These are phyloP conservation scores for Pristionchus fissidentatus DNA, from an alignment of 2,888 invertebrate species.

Conservation along the genomic window DNA sequence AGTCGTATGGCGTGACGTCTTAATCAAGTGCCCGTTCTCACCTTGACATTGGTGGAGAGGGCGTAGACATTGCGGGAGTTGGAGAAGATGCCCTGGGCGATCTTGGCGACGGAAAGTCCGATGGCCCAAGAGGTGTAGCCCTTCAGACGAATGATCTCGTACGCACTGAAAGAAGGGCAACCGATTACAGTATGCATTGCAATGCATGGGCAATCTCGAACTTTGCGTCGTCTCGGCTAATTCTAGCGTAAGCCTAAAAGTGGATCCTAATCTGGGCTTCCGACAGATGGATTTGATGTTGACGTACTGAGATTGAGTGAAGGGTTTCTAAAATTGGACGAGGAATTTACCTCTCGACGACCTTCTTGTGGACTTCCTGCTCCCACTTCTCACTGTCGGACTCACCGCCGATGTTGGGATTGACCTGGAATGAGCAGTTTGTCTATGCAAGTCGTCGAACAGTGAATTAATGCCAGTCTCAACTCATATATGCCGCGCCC, in stretches of 20 bases:
- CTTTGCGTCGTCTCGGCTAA: background rate
- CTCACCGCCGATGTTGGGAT: slow-evolving; percentile 84
- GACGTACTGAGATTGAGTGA: too few relatives aligned
- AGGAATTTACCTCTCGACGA: slow-evolving; percentile 82
- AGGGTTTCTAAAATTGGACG: background rate
- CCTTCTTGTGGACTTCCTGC: slow-evolving; percentile 85
- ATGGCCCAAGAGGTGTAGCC: slow-evolving; percentile 79
- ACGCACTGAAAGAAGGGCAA: slow-evolving; percentile 80
- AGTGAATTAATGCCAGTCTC: background rate
- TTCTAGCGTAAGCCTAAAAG: background rate
- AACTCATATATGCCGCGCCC: background rate
- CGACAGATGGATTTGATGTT: too few relatives aligned
- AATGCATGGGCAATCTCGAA: background rate
- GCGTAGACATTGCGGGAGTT: slow-evolving; percentile 76
- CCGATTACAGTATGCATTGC: background rate
- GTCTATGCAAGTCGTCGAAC: too few relatives aligned
- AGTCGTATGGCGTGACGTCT: background rate
- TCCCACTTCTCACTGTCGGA: slow-evolving; percentile 86
- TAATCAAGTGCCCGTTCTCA: slow-evolving; percentile 55
- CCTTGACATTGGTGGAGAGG: slow-evolving; percentile 76
- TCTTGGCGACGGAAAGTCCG: slow-evolving; percentile 76
- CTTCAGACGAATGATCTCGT: slow-evolving; percentile 77
- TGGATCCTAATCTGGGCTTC: too few relatives aligned
- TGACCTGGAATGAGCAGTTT: slow-evolving; percentile 80
- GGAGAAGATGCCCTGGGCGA: slow-evolving; percentile 75